These are phyloP conservation scores for Gallinago nigripennis DNA, from an alignment of 2,797 vertebrate genomes.

Conservation along the genomic window DNA sequence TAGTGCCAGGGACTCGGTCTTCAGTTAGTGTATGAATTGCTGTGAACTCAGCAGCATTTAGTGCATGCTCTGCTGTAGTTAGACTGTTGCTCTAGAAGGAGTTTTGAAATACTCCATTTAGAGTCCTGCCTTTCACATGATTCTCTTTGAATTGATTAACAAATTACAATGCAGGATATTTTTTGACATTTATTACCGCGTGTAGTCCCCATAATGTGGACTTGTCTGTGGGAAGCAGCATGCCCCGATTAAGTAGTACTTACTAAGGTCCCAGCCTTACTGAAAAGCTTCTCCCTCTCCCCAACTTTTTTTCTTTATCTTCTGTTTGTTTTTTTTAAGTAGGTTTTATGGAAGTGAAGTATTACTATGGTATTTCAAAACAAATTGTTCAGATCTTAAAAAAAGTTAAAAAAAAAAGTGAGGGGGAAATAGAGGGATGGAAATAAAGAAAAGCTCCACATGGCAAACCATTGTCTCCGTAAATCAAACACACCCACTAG, in stretches of 20 bases:
- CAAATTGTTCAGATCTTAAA: not conserved
- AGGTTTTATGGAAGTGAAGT: not conserved
- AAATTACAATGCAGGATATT: not conserved
- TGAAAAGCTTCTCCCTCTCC: not conserved
- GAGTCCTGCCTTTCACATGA: not conserved
- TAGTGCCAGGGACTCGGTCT: not conserved
- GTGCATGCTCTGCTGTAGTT: not conserved
- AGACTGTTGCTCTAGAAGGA: not conserved
- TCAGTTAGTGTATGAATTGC: not conserved
- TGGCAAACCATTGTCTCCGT: slow-evolving; percentile 12
- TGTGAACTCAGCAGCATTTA: not conserved
- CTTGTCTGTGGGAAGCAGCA: not conserved
- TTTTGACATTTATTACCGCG: not conserved
- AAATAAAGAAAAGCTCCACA: slow-evolving; percentile 33
- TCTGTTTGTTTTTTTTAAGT: not conserved
- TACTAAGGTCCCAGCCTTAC: not conserved
- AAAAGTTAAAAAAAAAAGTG: too few species aligned
- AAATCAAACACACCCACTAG: not conserved
- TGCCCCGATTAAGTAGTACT: not conserved
- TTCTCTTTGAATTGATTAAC: not conserved
- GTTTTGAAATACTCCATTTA: not conserved
- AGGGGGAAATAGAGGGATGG: not conserved
- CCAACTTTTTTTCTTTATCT: not conserved
- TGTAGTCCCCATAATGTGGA: not conserved
- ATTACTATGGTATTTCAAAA: not conserved